Base-by-base conservation (phyloP, 2,113 vertebrate genomes). In the Sorex fumeus region DNA sequence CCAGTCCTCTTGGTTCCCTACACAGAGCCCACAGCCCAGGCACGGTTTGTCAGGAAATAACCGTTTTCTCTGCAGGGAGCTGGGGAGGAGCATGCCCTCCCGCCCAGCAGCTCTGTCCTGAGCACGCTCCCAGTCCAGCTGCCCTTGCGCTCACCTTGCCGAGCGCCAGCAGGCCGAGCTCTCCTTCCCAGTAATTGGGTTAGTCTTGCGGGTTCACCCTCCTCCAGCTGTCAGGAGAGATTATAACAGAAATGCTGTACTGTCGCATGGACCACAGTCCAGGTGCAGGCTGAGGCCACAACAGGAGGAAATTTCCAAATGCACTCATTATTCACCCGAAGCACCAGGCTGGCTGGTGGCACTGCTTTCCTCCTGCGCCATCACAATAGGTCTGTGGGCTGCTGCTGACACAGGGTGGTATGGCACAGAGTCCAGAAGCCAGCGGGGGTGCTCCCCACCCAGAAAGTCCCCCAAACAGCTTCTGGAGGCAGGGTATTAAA, bases 111-210 rank as follows among this genome's bases (percentile, higher is more conserved):
- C 74, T 94, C 92, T 97, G n/a, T 91, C 79, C 86, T 43, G 16
- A 67, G 76, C 30, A 16, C 67, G 79, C 6, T 72, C 53, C 90
- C 64, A 2, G 53, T 6, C 18, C 57, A 27, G 70, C 62, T 82
- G 94, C 74, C 95, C 92, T 97, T 95, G 94, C 50, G 74, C 77
- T 96, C 84, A 94, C 96, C 89, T 82, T 94, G 92, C 78, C 94
- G 75, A 40, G 81, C 67, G 92, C 30, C 77, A 94, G 81, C 66
- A 53, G 94, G 66, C 76, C 89, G 64, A 84, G 53, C 88, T 89
- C 90, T 83, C 66, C 78, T 71, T 75, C 19, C 75, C 87, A 70
- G 60, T 95, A 94, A 96, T 92, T 95, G 93, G 82, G 87, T 93
- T 93, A 93, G 87, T 84, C 93, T 93, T 87, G 60, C 74, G 80